Base-by-base conservation (phyloP, 2,113 vertebrate species). In the Halichoerus grypus region DNA sequence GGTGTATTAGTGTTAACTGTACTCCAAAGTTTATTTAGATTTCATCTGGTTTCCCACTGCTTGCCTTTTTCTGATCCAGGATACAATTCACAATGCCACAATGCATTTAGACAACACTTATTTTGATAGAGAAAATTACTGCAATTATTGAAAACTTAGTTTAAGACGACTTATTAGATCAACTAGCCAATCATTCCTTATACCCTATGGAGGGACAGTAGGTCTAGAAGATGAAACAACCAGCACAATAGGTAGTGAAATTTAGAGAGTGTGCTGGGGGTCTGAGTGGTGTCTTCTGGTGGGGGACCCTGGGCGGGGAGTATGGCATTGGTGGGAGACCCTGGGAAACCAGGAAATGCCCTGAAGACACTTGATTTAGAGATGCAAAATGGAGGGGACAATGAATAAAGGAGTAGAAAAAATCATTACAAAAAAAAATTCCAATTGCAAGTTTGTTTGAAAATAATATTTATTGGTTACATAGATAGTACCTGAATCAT, bases 41-140 rank as follows among this genome's bases (percentile, higher is more conserved):
- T 57, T 83, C 67, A 57, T 55, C 16, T 61, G 13, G 3, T 74
- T 91, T 77, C 28, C 49, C 59, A 28, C 7, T 42, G 8, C 24
- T 46, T 88, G 83, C 3, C 10, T 85, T 97, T 31, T 87, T 81
- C 19, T 69, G 0, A 71, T 49, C 5, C 12, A 51, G 28, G 42
- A 92, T 65, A 31, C 65, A 77, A 42, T 55, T 21, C 22, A 88
- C 33, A 51, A 51, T 59, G 31, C 0, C 55, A 79, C 19, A 12
- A 7, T 49, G 7, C 18, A 91, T 71, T 96, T 79, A 57, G 46
- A 53, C 1, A 53, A 81, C 9, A n/a, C 15, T 87, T 74, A 26
- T 28, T 87, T 92, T 87, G 55, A 59, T n/a, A 59, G 26, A 88
- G n/a, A 86, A 67, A 80, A 51, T 72, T 74, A 63, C 15, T 79